Evolutionary conservation across 23 tunicate genomes (phyloP).

Genomic region (Diplosoma virens): DNA sequence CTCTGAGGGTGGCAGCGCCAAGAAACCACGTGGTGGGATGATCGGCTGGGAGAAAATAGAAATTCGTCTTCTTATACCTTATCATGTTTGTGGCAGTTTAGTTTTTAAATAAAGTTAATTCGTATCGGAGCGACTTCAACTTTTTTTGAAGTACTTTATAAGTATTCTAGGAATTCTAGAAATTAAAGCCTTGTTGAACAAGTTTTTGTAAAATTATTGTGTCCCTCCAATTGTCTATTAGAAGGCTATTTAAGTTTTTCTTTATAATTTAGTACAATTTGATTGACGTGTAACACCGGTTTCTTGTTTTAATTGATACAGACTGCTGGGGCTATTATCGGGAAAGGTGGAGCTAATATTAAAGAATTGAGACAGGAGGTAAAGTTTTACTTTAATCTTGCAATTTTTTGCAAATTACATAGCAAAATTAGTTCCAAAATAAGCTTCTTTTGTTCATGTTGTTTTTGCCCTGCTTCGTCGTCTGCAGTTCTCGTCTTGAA

Average conservation of each 20-base stretch:
- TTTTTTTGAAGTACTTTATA: background rate
- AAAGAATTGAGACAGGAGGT: conserved; percentile 90
- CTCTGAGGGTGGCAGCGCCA: conserved; percentile 21
- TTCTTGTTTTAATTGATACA: conserved; percentile 1
- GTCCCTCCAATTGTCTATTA: background rate
- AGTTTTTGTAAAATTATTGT: no score
- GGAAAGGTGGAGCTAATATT: conserved; percentile 97
- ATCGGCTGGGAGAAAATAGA: conserved; percentile 6
- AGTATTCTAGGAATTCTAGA: no score
- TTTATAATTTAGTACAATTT: background rate
- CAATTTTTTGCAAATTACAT: no score
- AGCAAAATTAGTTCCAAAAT: no score
- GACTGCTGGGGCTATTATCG: conserved; percentile 98
- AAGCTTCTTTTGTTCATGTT: no score
- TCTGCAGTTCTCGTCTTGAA: no score
- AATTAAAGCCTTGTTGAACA: no score
- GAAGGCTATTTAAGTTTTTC: background rate
- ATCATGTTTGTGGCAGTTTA: conserved; percentile 1
- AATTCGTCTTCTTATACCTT: conserved; percentile 23
- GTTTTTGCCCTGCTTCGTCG: no score
- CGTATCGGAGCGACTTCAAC: background rate
- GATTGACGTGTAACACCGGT: background rate
- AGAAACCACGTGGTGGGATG: conserved; percentile 1
- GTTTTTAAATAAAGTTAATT: no score
- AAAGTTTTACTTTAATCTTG: no score